Conservation (phyloP, 2,113 vertebrate species). For the Anser cygnoides region DNA sequence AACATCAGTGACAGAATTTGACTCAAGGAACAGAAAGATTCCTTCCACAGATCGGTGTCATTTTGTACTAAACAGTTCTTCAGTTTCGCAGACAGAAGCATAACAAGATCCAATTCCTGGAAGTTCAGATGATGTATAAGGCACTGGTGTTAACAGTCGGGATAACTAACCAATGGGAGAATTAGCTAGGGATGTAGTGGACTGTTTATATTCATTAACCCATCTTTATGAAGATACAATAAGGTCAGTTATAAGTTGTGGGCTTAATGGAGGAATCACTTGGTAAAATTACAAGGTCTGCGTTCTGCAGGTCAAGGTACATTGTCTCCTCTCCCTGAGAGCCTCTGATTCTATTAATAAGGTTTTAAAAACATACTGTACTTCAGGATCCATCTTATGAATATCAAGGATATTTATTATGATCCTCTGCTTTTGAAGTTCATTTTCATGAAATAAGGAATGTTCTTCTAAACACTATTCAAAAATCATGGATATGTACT, state of each 20-base stretch:
- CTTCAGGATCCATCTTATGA: not conserved
- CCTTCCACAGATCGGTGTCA: not conserved
- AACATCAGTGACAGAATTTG: not conserved
- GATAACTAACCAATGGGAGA: not conserved
- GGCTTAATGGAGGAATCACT: not conserved
- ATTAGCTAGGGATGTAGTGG: not conserved
- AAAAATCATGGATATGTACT: not conserved
- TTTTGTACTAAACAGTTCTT: not conserved
- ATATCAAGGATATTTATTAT: not conserved
- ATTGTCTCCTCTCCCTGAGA: not conserved
- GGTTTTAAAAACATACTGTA: not conserved
- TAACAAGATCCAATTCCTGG: not conserved
- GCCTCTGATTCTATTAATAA: not conserved
- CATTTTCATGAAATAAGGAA: not conserved
- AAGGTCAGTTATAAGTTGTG: not conserved
- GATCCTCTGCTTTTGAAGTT: not conserved
- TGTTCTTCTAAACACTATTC: not conserved
- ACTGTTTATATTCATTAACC: not conserved
- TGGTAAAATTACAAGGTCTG: not conserved
- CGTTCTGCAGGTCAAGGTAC: not conserved
- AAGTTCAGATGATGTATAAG: not conserved
- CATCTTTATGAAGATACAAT: not conserved
- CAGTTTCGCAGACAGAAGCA: not conserved
- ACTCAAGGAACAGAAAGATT: not conserved
- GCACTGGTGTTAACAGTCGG: not conserved